A percentile compares a stretch with the other conserved stretches of the same genome.
Evolutionary conservation across 1,140 invertebrate genomes (phyloP).

Genomic region (Grapholita molesta): DNA sequence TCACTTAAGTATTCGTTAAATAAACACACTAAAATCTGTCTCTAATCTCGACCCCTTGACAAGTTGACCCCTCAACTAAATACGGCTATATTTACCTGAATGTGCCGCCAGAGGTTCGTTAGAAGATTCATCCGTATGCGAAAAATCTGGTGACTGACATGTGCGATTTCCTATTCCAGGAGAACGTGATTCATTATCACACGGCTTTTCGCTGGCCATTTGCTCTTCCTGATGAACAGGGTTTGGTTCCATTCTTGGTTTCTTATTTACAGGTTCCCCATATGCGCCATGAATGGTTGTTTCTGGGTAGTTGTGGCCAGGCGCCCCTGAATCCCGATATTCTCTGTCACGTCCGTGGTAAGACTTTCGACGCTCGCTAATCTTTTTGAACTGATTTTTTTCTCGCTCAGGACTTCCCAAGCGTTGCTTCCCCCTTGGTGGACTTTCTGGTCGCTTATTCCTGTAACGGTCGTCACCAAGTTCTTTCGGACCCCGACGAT

Average conservation of each 20-base stretch:
- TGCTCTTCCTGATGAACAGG: slow-evolving; percentile 19
- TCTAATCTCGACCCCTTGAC: no score
- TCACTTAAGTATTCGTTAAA: no score
- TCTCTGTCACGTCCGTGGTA: neutral
- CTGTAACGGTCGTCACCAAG: slow-evolving; percentile 30
- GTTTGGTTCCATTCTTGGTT: neutral
- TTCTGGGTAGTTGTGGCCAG: neutral
- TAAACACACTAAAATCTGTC: no score
- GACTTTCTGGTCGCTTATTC: slow-evolving; percentile 25
- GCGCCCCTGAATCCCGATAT: neutral
- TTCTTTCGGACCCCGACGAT: neutral
- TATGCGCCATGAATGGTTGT: neutral
- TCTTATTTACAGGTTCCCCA: neutral
- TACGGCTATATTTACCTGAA: neutral
- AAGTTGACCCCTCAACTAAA: no score
- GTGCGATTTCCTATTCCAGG: neutral
- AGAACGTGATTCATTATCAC: slow-evolving; percentile 24
- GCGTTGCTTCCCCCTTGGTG: neutral
- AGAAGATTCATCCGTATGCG: slow-evolving; percentile 33
- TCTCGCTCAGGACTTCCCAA: neutral
- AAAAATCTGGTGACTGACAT: slow-evolving; percentile 51
- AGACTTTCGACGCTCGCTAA: neutral
- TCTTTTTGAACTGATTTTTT: neutral
- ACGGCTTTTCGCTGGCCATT: slow-evolving; percentile 10
- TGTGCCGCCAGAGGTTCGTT: slow-evolving; percentile 25